Base-by-base conservation (phyloP, 2,113 vertebrate genomes). In the Bucco capensis region DNA sequence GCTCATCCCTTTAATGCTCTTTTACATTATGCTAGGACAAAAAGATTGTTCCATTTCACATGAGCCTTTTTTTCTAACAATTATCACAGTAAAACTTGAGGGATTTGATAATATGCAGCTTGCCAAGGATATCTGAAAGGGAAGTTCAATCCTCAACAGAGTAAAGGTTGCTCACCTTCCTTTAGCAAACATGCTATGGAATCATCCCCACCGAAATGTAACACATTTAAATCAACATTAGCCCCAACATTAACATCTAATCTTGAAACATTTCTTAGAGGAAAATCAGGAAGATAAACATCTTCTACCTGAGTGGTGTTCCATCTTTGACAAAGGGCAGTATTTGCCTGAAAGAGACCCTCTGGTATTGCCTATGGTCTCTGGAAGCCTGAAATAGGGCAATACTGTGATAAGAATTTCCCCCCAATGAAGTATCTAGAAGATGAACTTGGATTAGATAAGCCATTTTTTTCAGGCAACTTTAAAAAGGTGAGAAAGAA, bases 61-160 rank as follows among this genome's bases (percentile, higher is more conserved):
- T 14, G 9, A 31, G 1, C 1, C 1, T 6, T 5, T 37, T 30
- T 6, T 25, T 66, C 56, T 46, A 66, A 60, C 4, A 53, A 25
- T 53, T 61, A 22, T 40, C 19, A 33, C 7, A 35, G 12, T 38
- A 53, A 72, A 89, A 3, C 5, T 25, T 3, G 6, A 65, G 7
- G 7, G 7, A 64, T 49, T 82, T 75, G 4, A 1, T 25, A 56
- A 77, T 0, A 0, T 72, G 30, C 73, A 14, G 2, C 3, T 35
- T 91, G 3, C 14, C 16, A 65, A 53, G 24, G 27, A 56, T 80
- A 89, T 18, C 30, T 47, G 21, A 83, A 51, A 83, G 2, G 19
- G 30, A 30, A 44, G 3, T 44, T 77, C 8, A 12, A 16, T 33
- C 18, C 15, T 25, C 24, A 73, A 10, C 5, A 50, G 27, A 14